Percentiles rank a stretch among this genome's conserved stretches.
These are phyloP conservation scores for Eubucco bourcierii DNA, from an alignment of 2,113 vertebrate species.

Conservation along the genomic window DNA sequence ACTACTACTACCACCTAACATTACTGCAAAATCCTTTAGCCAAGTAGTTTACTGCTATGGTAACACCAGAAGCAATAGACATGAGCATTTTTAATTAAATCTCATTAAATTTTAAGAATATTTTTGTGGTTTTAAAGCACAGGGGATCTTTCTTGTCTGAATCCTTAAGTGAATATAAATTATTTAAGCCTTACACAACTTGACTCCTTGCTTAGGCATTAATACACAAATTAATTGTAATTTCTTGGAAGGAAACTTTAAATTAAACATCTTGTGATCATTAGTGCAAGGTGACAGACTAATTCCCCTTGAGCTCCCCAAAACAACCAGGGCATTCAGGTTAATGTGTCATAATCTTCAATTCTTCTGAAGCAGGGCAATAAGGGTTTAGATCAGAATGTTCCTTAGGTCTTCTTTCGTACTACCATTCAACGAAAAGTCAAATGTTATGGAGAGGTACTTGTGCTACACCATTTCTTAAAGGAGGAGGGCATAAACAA, in stretches of 20 bases:
- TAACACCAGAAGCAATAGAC: not conserved
- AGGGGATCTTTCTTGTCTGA: not conserved
- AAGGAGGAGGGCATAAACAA: not conserved
- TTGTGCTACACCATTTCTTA: not conserved
- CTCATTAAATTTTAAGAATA: not conserved
- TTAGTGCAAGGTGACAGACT: not conserved
- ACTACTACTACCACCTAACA: not conserved
- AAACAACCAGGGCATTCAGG: accelerated
- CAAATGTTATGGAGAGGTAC: not conserved
- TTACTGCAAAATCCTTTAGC: not conserved
- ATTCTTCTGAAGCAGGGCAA: not conserved
- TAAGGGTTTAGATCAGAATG: not conserved
- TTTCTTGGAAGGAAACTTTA: not conserved
- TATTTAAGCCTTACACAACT: not conserved
- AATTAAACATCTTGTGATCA: not conserved
- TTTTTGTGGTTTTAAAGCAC: not conserved
- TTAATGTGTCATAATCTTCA: not conserved
- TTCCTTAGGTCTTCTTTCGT: not conserved
- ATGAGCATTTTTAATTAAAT: not conserved
- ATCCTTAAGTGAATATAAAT: not conserved
- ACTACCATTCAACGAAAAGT: not conserved
- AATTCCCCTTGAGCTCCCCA: not conserved
- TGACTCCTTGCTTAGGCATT: not conserved
- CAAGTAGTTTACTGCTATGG: not conserved
- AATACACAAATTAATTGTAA: not conserved